Evolutionary conservation across 2,888 invertebrate genomes (phyloP).

Genomic region (Amorpha juglandis): DNA sequence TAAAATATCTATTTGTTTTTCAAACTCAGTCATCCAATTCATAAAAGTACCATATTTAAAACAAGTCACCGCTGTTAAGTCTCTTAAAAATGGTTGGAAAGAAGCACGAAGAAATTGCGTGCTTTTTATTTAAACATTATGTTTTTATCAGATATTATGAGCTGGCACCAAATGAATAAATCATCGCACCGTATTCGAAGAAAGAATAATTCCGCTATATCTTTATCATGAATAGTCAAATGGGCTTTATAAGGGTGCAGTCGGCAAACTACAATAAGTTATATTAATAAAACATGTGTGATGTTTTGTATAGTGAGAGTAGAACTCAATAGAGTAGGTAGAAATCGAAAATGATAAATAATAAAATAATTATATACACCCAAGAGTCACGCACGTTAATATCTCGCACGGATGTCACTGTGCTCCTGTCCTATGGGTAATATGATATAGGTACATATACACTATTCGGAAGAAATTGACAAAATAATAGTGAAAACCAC

Average conservation of each 20-base stretch:
- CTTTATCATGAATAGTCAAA: constrained; percentile 55
- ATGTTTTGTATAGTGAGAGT: constrained; percentile 1
- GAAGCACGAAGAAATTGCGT: constrained; percentile 3
- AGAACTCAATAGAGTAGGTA: neutral
- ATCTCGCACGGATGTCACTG: too few species aligned
- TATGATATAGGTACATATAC: too few species aligned
- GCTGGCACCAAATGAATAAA: constrained; percentile 35
- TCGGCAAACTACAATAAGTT: constrained; percentile 55
- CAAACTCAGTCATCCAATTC: too few species aligned
- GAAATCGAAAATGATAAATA: neutral
- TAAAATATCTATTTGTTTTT: too few species aligned
- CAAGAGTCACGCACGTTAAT: too few species aligned
- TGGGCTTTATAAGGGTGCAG: constrained; percentile 51
- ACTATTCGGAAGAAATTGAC: too few species aligned
- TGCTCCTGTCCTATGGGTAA: too few species aligned
- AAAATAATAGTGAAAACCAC: too few species aligned
- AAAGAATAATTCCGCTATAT: constrained; percentile 38
- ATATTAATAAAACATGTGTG: constrained; percentile 72
- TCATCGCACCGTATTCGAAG: constrained; percentile 32
- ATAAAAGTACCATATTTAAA: too few species aligned
- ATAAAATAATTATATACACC: too few species aligned
- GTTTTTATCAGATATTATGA: constrained; percentile 36
- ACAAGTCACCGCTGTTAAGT: neutral
- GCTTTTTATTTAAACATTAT: constrained; percentile 16
- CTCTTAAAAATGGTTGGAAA: neutral